phyloP scores from a whole-genome alignment of 2,113 vertebrate species.

The Limnothrissa miodon region DNA sequence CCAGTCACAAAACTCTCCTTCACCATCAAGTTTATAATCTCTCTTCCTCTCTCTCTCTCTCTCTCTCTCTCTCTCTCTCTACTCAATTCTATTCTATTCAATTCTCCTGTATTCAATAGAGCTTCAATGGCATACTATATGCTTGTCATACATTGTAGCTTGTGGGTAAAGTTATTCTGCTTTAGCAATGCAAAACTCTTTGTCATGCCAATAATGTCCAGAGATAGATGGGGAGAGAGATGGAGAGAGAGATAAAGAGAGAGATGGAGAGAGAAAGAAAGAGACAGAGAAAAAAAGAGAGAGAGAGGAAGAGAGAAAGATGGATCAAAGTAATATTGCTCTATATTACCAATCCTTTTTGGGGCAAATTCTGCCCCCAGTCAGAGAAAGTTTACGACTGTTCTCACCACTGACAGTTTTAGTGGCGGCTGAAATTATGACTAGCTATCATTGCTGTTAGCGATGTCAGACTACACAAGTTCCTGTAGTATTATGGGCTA shows the following conservation, averaged over 20 bases:
- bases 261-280: background rate
- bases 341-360: constrained; percentile 4
- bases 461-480: background rate
- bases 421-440: constrained; percentile 30
- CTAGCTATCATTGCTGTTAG: background rate
- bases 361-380: background rate
- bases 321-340: background rate
- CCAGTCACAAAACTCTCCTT: too few species aligned
- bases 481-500: constrained; percentile 7
- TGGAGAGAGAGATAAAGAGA: too few species aligned
- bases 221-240: background rate
- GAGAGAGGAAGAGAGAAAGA: background rate
- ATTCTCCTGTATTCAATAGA: too few species aligned
- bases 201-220: too few species aligned
- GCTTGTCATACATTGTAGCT: too few species aligned
- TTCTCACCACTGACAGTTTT: constrained; percentile 31
- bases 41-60: background rate
- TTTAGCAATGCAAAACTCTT: too few species aligned
- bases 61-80: too few species aligned
- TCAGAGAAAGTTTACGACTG: constrained; percentile 16
- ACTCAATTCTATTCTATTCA: too few species aligned
- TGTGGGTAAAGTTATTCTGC: too few species aligned
- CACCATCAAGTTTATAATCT: too few species aligned
- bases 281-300: background rate
- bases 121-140: too few species aligned